A percentile compares a stretch with the other conserved stretches of the same genome.
phyloP scores from a whole-genome alignment of 2,797 vertebrate genomes.

The Gymnothorax javanicus region DNA sequence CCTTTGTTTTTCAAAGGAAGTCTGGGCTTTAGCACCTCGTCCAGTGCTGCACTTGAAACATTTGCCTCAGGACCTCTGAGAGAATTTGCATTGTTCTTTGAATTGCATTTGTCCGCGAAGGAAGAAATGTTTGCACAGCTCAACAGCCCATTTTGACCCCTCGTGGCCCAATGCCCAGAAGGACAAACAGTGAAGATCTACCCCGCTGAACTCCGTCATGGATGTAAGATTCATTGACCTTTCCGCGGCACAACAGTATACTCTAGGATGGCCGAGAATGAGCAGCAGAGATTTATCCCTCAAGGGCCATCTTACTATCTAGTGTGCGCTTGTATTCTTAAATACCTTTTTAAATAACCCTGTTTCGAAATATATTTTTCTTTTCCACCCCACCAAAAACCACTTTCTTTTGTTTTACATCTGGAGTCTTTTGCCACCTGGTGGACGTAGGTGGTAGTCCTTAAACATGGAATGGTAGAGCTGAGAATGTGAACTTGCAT shows the following conservation, averaged over 20 bases:
- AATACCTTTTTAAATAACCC: slow-evolving; percentile 69
- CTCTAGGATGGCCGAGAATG: slow-evolving; percentile 45
- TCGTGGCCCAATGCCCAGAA: slow-evolving; percentile 59
- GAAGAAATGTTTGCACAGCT: slow-evolving; percentile 67
- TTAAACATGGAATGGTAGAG: neutral
- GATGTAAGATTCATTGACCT: slow-evolving; percentile 54
- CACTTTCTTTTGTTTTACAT: slow-evolving; percentile 40
- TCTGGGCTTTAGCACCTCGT: neutral
- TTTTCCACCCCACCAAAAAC: slow-evolving; percentile 63
- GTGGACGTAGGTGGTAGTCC: slow-evolving; percentile 51
- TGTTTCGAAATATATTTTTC: slow-evolving; percentile 68
- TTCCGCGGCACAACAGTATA: slow-evolving; percentile 39
- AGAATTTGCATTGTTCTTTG: slow-evolving; percentile 14
- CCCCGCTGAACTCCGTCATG: slow-evolving; percentile 36
- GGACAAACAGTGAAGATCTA: slow-evolving; percentile 60
- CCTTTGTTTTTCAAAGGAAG: neutral
- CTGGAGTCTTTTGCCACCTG: slow-evolving; percentile 63
- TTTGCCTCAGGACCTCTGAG: neutral
- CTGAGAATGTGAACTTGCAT: neutral
- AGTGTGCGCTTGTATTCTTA: slow-evolving; percentile 65
- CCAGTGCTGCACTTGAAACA: neutral
- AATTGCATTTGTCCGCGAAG: slow-evolving; percentile 37
- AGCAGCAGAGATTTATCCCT: slow-evolving; percentile 51
- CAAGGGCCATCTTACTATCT: slow-evolving; percentile 55
- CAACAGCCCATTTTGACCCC: slow-evolving; percentile 70